Conservation (phyloP, 1,140 invertebrate species). For the Monochamus saltuarius region DNA sequence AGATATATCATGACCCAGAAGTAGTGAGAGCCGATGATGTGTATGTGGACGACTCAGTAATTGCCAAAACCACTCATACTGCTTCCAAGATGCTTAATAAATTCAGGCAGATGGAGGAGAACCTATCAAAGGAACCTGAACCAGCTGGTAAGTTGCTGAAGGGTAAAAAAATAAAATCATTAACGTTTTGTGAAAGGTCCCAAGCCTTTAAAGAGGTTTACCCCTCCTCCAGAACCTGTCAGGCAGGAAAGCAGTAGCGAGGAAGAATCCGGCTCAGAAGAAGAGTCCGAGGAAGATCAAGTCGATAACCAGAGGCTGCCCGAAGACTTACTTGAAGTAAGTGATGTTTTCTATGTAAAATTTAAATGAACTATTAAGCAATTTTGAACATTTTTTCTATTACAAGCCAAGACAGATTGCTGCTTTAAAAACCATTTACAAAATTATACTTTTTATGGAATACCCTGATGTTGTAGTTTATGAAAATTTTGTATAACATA, state of each 20-base stretch:
- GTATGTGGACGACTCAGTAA: slow-evolving; percentile 57
- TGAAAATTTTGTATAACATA: too few relatives aligned
- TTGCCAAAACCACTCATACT: slow-evolving; percentile 69
- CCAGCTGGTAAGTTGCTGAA: slow-evolving; percentile 53
- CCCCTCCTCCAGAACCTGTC: slow-evolving; percentile 74
- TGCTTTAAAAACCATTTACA: too few relatives aligned
- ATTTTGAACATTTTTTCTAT: too few relatives aligned
- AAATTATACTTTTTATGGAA: too few relatives aligned
- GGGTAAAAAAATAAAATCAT: background rate
- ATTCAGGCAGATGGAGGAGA: slow-evolving; percentile 84
- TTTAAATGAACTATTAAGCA: too few relatives aligned
- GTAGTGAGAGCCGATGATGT: slow-evolving; percentile 67
- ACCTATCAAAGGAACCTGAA: slow-evolving; percentile 59
- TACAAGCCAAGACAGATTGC: too few relatives aligned
- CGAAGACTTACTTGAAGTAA: slow-evolving; percentile 39
- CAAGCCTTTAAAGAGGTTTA: slow-evolving; percentile 85
- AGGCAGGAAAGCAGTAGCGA: slow-evolving; percentile 56
- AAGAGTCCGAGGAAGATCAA: slow-evolving; percentile 63
- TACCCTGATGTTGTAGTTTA: too few relatives aligned
- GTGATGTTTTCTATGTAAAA: background rate
- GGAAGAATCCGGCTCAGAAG: slow-evolving; percentile 50
- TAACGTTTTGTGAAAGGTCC: slow-evolving; percentile 54
- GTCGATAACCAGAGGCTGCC: slow-evolving; percentile 32
- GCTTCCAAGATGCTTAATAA: slow-evolving; percentile 81
- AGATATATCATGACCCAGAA: slow-evolving; percentile 74